phyloP scores from a whole-genome alignment of 2,113 vertebrate genomes.

The Myiagra hebetior region DNA sequence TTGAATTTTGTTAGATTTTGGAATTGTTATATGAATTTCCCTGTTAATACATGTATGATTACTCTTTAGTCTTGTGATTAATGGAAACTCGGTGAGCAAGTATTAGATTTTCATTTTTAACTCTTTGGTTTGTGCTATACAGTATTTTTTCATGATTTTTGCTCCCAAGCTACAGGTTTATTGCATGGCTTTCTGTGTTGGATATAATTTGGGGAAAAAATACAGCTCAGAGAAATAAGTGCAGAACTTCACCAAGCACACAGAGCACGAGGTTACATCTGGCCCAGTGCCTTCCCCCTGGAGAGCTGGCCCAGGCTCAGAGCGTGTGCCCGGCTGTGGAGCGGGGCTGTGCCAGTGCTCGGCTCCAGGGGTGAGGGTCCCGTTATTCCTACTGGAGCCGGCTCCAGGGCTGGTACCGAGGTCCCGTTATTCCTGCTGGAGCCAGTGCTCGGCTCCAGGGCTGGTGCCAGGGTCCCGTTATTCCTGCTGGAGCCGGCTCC shows the following conservation, averaged over 20 bases:
- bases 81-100: neutral
- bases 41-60: neutral
- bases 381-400: neutral
- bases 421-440: neutral
- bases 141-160: neutral
- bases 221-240: neutral
- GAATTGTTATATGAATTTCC: neutral
- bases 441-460: fast-evolving
- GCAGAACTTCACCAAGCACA: neutral
- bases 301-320: neutral
- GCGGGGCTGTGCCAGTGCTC: fast-evolving
- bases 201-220: neutral
- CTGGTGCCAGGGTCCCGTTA: fast-evolving
- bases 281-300: fast-evolving
- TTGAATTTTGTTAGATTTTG: neutral
- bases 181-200: neutral
- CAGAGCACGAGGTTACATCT: neutral
- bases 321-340: neutral
- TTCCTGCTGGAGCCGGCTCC: neutral
- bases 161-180: neutral
- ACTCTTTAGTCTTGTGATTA: neutral
- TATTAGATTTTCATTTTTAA: neutral
- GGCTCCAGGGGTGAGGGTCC: neutral
- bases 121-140: neutral
- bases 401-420: neutral